These are phyloP conservation scores for Anticlea derivata DNA, from an alignment of 2,888 invertebrate species.

Conservation along the genomic window DNA sequence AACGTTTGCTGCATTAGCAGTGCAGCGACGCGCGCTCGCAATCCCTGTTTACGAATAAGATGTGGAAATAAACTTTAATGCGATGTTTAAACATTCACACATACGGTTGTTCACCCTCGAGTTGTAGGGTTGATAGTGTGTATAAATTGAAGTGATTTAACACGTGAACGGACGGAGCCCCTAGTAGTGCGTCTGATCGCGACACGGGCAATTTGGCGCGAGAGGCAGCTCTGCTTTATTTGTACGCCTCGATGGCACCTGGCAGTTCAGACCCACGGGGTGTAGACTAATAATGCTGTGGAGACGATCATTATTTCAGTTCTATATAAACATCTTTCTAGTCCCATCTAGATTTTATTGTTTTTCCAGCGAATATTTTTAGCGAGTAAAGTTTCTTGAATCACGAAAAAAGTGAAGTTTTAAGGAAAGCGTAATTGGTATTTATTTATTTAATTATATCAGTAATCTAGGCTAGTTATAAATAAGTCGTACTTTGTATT, in stretches of 20 bases:
- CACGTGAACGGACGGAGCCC: slow-evolving; percentile 69
- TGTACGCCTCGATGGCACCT: slow-evolving; percentile 66
- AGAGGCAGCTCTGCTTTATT: slow-evolving; percentile 65
- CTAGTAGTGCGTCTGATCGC: slow-evolving; percentile 72
- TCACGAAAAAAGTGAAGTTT: too few species aligned
- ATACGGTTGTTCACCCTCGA: slow-evolving; percentile 51
- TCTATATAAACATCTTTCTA: too few species aligned
- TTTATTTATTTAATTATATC: too few species aligned
- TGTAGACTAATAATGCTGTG: slow-evolving; percentile 43
- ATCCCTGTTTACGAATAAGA: slow-evolving; percentile 52
- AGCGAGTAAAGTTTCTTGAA: too few species aligned
- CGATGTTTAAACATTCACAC: slow-evolving; percentile 50
- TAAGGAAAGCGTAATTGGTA: too few species aligned
- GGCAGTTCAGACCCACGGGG: slow-evolving; percentile 61
- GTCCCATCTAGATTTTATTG: too few species aligned
- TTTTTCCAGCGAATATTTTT: too few species aligned
- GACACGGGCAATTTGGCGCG: slow-evolving; percentile 78
- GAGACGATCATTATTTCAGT: slow-evolving; percentile 37
- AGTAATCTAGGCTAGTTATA: too few species aligned
- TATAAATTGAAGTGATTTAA: slow-evolving; percentile 73
- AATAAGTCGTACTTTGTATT: too few species aligned
- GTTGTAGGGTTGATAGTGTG: slow-evolving; percentile 51
- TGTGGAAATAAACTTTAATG: slow-evolving; percentile 49
- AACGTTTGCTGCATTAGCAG: slow-evolving; percentile 42
- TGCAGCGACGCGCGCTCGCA: slow-evolving; percentile 44